Percentiles rank a stretch among this genome's conserved stretches.
phyloP scores from a whole-genome alignment of 1,140 invertebrate genomes.

The Amyelois transitella region DNA sequence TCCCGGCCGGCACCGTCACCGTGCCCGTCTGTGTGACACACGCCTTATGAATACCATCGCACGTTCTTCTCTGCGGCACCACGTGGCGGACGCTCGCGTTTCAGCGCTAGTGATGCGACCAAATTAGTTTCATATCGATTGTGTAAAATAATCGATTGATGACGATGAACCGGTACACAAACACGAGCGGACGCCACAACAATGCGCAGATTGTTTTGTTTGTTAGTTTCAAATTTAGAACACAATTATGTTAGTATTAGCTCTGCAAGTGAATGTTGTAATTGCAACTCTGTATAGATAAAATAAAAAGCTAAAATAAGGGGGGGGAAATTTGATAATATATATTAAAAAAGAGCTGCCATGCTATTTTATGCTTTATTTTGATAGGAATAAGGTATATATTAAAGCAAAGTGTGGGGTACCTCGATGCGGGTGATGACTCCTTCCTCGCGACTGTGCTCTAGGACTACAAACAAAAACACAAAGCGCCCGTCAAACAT shows the following conservation, averaged over 20 bases:
- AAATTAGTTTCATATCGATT: conserved; percentile 6
- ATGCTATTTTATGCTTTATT: conserved; percentile 13
- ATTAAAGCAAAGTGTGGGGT: conserved; percentile 67
- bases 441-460: conserved; percentile 74
- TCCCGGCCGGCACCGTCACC: conserved; percentile 70
- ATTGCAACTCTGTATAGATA: conserved; percentile 3
- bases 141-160: conserved; percentile 5
- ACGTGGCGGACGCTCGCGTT: conserved; percentile 53
- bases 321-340: conserved; percentile 1
- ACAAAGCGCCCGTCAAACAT: conserved; percentile 69
- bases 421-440: conserved; percentile 74
- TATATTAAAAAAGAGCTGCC: conserved; percentile 2
- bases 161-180: conserved; percentile 5
- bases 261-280: background rate
- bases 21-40: conserved; percentile 65
- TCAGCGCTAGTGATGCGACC: conserved; percentile 19
- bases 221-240: background rate
- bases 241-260: background rate
- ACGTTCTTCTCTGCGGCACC: conserved; percentile 56
- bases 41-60: conserved; percentile 59
- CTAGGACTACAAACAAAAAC: conserved; percentile 75
- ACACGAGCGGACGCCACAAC: conserved; percentile 69
- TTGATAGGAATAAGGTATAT: conserved; percentile 19
- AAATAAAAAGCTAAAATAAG: conserved; percentile 2
- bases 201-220: conserved; percentile 29